Evolutionary conservation across 2,113 vertebrate species (phyloP).

Genomic region (Paradoxurus hermaphroditus): DNA sequence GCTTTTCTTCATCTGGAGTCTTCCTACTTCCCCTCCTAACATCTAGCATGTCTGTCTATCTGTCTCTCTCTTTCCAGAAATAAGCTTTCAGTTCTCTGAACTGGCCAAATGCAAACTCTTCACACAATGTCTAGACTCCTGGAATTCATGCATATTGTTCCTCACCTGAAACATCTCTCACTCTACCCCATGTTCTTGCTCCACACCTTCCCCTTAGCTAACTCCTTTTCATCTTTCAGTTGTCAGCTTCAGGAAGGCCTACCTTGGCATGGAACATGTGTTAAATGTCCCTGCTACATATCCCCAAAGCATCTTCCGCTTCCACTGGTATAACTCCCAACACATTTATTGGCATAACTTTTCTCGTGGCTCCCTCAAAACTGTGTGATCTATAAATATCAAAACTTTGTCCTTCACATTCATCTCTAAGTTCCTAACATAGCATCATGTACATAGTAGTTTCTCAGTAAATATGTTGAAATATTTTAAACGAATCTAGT

Average conservation of each 20-base stretch:
- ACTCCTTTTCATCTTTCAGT: neutral
- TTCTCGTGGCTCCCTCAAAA: neutral
- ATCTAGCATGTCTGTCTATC: neutral
- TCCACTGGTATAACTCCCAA: neutral
- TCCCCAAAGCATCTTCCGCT: neutral
- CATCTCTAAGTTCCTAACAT: neutral
- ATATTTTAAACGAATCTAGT: neutral
- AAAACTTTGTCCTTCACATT: neutral
- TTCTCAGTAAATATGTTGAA: neutral
- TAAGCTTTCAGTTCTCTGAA: conserved; percentile 43
- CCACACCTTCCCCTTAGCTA: neutral
- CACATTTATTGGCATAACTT: neutral
- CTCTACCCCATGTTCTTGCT: no score
- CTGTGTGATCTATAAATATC: neutral
- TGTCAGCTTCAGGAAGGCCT: neutral
- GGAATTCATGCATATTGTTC: neutral
- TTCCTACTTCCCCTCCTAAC: neutral
- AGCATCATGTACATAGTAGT: neutral
- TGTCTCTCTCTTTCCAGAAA: conserved; percentile 50
- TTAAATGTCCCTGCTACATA: neutral
- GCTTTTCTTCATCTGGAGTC: conserved; percentile 25
- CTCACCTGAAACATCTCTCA: neutral
- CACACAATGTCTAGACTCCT: conserved; percentile 34
- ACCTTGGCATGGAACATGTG: neutral
- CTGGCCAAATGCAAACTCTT: conserved; percentile 22